Evolutionary conservation across 2,113 vertebrate genomes (phyloP).

Genomic region (Neogobius melanostomus): DNA sequence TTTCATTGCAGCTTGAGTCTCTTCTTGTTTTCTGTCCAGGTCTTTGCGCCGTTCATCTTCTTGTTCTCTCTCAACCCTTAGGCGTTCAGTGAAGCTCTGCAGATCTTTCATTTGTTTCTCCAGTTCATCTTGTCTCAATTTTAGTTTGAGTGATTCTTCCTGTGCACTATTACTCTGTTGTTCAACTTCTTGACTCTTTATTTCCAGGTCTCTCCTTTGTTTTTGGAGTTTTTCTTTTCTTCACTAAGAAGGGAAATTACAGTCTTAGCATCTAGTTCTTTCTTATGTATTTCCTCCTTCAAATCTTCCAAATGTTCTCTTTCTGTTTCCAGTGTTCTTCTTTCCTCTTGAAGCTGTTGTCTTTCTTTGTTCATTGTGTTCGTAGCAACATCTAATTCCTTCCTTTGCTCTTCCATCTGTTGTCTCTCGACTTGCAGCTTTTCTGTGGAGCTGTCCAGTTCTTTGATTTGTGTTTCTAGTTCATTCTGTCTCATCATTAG

Average conservation of each 20-base stretch:
- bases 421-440: neutral
- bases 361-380: neutral
- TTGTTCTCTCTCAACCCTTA: neutral
- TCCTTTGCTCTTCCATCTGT: neutral
- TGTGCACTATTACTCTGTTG: neutral
- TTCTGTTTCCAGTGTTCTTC: neutral
- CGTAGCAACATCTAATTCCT: neutral
- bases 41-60: slow-evolving; percentile 1
- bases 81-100: neutral
- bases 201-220: neutral
- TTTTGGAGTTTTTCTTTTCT: neutral
- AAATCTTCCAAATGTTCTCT: slow-evolving; percentile 4
- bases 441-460: neutral
- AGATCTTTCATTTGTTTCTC: slow-evolving; percentile 2
- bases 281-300: slow-evolving; percentile 1
- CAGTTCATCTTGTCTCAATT: slow-evolving; percentile 18
- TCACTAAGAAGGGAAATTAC: neutral
- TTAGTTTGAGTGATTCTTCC: slow-evolving; percentile 1
- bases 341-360: neutral
- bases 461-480: neutral
- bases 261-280: neutral
- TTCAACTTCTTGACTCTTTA: neutral
- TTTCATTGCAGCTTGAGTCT: neutral
- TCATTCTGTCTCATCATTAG: too few species aligned
- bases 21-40: slow-evolving; percentile 16